Evolutionary conservation across 1,140 invertebrate species (phyloP).

Genomic region (Bombus soroeensis): DNA sequence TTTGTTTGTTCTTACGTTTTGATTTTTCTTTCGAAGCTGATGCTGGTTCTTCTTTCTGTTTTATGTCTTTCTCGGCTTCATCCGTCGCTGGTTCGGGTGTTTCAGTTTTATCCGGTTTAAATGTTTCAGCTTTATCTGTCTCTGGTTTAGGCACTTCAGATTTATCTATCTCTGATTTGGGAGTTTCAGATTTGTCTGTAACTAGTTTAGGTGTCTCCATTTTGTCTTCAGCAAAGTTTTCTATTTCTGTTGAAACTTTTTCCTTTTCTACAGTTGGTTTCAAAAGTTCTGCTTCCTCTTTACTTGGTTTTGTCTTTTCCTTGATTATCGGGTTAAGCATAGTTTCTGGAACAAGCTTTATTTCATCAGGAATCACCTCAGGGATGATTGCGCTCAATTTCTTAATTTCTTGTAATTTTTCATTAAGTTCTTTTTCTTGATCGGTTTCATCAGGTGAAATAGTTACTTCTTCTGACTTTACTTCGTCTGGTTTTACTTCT

Average conservation of each 20-base stretch:
- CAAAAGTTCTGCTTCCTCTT: slow-evolving; percentile 22
- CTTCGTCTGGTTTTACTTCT: neutral
- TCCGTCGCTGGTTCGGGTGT: neutral
- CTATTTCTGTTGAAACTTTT: slow-evolving; percentile 7
- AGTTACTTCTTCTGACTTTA: neutral
- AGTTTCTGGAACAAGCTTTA: slow-evolving; percentile 28
- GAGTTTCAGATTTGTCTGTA: neutral
- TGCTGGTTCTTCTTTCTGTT: neutral
- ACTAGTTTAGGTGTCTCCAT: neutral
- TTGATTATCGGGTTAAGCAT: neutral
- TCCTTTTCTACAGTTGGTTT: neutral
- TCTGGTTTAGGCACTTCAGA: neutral
- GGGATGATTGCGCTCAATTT: neutral
- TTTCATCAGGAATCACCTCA: slow-evolving; percentile 2
- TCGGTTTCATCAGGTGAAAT: neutral
- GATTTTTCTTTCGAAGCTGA: slow-evolving; percentile 18
- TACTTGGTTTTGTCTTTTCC: slow-evolving; percentile 26
- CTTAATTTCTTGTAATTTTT: neutral
- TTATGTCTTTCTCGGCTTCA: neutral
- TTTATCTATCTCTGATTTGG: neutral
- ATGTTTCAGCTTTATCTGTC: neutral
- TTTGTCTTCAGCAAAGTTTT: slow-evolving; percentile 8
- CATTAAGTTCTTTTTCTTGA: neutral
- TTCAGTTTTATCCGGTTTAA: neutral
- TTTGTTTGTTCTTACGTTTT: slow-evolving; percentile 16